These are phyloP conservation scores for Equus quagga DNA, from an alignment of 2,113 vertebrate genomes.

Conservation along the genomic window DNA sequence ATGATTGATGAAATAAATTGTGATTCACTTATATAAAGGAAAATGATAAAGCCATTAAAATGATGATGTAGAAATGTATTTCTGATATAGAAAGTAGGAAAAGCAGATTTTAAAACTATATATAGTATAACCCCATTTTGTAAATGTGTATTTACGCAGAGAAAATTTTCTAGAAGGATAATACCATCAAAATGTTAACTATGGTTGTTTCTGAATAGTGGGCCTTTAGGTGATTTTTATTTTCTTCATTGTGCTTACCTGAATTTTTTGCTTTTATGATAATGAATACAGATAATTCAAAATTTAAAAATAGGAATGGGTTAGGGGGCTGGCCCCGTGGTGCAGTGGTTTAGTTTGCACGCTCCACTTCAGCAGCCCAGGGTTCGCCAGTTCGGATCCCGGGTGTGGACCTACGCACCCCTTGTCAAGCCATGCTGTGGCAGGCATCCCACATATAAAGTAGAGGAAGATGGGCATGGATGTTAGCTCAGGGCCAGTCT, in stretches of 20 bases:
- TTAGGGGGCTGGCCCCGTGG: background rate
- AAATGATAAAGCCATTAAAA: background rate
- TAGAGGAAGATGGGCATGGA: too few species aligned
- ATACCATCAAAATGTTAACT: slow-evolving; percentile 5
- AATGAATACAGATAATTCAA: slow-evolving; percentile 2
- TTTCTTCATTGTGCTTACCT: slow-evolving; percentile 2
- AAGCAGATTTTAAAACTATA: slow-evolving; percentile 17
- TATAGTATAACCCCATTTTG: background rate
- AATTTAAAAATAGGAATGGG: background rate
- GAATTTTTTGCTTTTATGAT: slow-evolving; percentile 49
- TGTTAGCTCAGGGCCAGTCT: too few species aligned
- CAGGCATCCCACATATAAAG: too few species aligned
- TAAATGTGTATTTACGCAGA: slow-evolving; percentile 6
- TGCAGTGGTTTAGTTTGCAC: too few species aligned
- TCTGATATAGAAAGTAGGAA: background rate
- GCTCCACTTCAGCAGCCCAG: too few species aligned
- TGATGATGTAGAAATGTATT: background rate
- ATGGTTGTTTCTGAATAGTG: background rate
- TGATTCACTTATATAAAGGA: background rate
- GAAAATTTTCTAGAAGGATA: slow-evolving; percentile 23
- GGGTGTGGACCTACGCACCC: too few species aligned
- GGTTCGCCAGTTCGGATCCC: too few species aligned
- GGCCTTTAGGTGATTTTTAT: slow-evolving; percentile 3
- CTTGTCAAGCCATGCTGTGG: too few species aligned
- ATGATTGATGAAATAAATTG: slow-evolving; percentile 45